Conservation (phyloP, 2,888 invertebrate species). For the Phanerotoma sp. region DNA sequence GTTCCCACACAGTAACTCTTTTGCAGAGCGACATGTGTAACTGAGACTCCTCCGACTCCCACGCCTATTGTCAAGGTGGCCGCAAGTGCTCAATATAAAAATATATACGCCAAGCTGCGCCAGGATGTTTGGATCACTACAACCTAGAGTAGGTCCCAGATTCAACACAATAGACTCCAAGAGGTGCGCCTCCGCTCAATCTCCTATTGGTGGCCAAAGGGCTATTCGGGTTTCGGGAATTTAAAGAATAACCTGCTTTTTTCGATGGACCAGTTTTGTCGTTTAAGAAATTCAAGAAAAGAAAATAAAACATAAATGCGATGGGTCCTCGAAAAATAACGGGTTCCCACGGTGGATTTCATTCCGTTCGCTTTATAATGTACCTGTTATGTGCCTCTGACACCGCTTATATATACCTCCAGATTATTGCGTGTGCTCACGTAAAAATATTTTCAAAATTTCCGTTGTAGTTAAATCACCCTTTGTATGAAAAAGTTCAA, state of each 20-base stretch:
- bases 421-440: slow-evolving; percentile 25
- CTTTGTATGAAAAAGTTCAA: not conserved
- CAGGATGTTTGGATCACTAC: slow-evolving; percentile 25
- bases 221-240: slow-evolving; percentile 39
- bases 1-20: slow-evolving; percentile 41
- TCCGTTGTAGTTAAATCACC: not conserved
- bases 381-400: slow-evolving; percentile 23
- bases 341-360: slow-evolving; percentile 45
- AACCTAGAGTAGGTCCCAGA: slow-evolving; percentile 20
- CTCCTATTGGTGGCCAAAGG: slow-evolving; percentile 49
- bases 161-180: slow-evolving; percentile 35
- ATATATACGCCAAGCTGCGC: slow-evolving; percentile 31
- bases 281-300: slow-evolving; percentile 14
- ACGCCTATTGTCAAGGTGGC: slow-evolving; percentile 52
- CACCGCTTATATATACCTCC: slow-evolving; percentile 26
- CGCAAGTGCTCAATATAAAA: slow-evolving; percentile 30
- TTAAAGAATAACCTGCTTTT: slow-evolving; percentile 34
- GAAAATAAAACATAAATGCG: slow-evolving; percentile 17
- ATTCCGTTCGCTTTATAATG: slow-evolving; percentile 24
- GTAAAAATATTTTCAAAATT: slow-evolving; percentile 9
- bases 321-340: slow-evolving; percentile 29
- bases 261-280: slow-evolving; percentile 28
- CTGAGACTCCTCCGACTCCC: slow-evolving; percentile 51
- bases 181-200: slow-evolving; percentile 35
- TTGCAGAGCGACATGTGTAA: slow-evolving; percentile 41